Conservation (phyloP, 2,797 vertebrate genomes). For the Aulostomus chinensis region DNA sequence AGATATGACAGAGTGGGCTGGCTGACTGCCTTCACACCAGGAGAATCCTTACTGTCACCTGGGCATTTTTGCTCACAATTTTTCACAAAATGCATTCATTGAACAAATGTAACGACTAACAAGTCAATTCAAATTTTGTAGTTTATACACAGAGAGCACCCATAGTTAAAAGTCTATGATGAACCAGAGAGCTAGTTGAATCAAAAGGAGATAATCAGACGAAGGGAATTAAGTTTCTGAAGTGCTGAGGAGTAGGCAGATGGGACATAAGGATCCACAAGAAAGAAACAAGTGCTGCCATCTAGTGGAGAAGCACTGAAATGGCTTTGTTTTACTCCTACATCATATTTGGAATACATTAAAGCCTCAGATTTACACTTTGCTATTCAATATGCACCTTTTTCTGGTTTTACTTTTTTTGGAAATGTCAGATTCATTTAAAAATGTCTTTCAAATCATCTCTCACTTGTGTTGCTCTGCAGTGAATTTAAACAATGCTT, state of each 20-base stretch:
- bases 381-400: no score
- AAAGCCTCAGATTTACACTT: no score
- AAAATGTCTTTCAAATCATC: no score
- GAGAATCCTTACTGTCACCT: constrained; percentile 35
- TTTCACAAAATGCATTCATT: constrained; percentile 14
- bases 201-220: neutral
- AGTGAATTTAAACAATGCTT: no score
- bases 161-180: no score
- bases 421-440: no score
- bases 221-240: neutral
- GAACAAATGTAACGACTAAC: no score
- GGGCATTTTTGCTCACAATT: neutral
- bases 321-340: neutral
- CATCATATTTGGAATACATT: no score
- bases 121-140: neutral
- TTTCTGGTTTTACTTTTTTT: no score
- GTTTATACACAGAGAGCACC: neutral
- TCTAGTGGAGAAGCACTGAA: constrained; percentile 23
- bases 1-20: constrained; percentile 56
- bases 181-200: neutral
- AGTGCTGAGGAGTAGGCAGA: neutral
- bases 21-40: constrained; percentile 21
- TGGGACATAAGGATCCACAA: neutral
- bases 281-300: constrained; percentile 31
- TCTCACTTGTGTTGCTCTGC: no score